Evolutionary conservation across 2,888 invertebrate genomes (phyloP).

Genomic region (Furcula furcula): DNA sequence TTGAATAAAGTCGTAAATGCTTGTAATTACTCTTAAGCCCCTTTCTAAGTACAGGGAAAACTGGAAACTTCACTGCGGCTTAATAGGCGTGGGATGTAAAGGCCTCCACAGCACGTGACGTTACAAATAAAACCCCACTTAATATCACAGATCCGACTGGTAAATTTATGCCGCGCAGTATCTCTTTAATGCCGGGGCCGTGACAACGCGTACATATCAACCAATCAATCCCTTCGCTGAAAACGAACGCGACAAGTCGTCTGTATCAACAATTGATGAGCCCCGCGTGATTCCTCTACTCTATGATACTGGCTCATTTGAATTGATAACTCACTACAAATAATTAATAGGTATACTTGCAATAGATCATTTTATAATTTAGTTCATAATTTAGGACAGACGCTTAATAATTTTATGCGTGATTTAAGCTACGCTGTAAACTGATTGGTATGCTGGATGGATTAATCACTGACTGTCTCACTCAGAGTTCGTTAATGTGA

Average conservation of each 20-base stretch:
- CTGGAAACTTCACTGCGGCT: constrained; percentile 47
- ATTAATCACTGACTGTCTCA: too few species aligned
- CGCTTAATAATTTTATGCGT: too few species aligned
- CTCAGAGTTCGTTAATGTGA: too few species aligned
- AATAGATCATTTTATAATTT: constrained; percentile 1
- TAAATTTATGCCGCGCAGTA: constrained; percentile 75
- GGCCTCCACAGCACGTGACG: constrained; percentile 61
- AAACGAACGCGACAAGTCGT: constrained; percentile 53
- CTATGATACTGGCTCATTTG: constrained; percentile 30
- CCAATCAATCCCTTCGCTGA: constrained; percentile 50
- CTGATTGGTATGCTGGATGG: too few species aligned
- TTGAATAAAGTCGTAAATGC: too few species aligned
- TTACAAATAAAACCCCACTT: constrained; percentile 77
- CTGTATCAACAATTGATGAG: constrained; percentile 57
- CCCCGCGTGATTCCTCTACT: constrained; percentile 35
- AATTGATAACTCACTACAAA: constrained; percentile 21
- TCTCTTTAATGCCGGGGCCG: constrained; percentile 72
- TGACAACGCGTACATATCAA: constrained; percentile 74
- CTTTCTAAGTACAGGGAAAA: too few species aligned
- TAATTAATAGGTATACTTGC: not conserved
- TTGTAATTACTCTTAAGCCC: constrained; percentile 15
- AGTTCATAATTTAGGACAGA: too few species aligned
- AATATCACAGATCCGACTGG: constrained; percentile 70
- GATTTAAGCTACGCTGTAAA: too few species aligned
- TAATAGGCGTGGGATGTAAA: constrained; percentile 51